Conservation (phyloP, 2,797 vertebrate species). For the Oryzias dopingdopingensis region DNA sequence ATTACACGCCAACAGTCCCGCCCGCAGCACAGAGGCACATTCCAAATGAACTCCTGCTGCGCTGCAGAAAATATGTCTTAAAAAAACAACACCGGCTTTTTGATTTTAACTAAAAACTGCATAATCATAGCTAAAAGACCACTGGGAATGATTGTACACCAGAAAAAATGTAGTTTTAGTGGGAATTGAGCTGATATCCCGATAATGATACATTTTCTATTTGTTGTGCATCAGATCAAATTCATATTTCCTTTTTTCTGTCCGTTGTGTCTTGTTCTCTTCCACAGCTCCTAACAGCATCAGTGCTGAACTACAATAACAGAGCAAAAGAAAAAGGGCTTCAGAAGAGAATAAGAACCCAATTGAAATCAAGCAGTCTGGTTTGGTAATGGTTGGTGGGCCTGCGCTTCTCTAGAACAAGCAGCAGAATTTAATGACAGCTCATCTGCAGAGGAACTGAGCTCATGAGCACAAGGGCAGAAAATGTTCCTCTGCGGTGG, state of each 20-base stretch:
- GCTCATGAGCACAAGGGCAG: slow-evolving; percentile 17
- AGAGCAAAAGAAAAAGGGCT: slow-evolving; percentile 1
- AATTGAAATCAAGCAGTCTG: neutral
- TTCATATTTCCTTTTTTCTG: neutral
- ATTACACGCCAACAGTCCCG: too few relatives aligned
- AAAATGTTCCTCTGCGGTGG: slow-evolving; percentile 15
- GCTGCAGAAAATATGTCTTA: too few relatives aligned
- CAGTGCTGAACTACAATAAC: neutral
- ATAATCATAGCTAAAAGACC: too few relatives aligned
- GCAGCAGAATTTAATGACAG: slow-evolving; percentile 16
- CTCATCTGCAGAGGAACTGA: slow-evolving; percentile 14
- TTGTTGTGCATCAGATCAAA: neutral
- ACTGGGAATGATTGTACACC: too few relatives aligned
- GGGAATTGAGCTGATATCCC: too few relatives aligned
- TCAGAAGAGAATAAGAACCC: neutral
- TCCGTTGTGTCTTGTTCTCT: neutral
- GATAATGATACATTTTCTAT: too few relatives aligned
- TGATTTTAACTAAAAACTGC: too few relatives aligned
- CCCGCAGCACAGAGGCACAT: too few relatives aligned
- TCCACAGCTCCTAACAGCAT: slow-evolving; percentile 4
- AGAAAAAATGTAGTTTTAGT: too few relatives aligned
- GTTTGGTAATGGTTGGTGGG: too few relatives aligned
- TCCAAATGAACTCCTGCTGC: too few relatives aligned
- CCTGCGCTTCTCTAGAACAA: slow-evolving; percentile 5
- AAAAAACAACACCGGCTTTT: too few relatives aligned